Base-by-base conservation (phyloP, 2,113 vertebrate species). In the Mobula birostris region DNA sequence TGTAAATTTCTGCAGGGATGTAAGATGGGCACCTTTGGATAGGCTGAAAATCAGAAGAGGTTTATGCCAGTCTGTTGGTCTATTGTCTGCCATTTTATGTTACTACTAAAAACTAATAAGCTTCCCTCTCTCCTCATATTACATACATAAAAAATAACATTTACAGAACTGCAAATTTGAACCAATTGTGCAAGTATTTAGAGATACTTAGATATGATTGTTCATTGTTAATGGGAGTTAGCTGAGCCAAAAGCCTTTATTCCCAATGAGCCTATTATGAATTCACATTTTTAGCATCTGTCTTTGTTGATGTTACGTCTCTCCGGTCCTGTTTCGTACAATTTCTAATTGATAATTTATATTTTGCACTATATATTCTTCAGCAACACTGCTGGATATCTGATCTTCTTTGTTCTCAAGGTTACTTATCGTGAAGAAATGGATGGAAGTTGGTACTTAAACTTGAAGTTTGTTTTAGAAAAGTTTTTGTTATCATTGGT, bases 91-190 rank as follows among this genome's bases (percentile, higher is more conserved):
- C 5, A 7, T 58, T 87, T 61, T 61, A 87, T 56, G 6, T 21
- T 24, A 19, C 29, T 21, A 27, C 24, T 11, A 58, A 83, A 85
- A 58, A 24, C 29, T 58, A 61, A 87, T 61, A 21, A 80, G 12
- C 15, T 17, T 36, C 32, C 48, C 48, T 7, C 27, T 27, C 7
- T 7, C 32, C 32, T 17, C 19, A 48, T 27, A 27, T 27, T 87
- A 29, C 56, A 61, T 61, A 8, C 82, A 61, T 61, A 24, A 61
- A 40, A 87, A 12, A 48, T 3, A 58, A 27, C 8, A 48, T 82
- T 48, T 58, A 29, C 11, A 61, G n/a, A 48, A 83, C 80, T 87
- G 24, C 82, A 87, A 87, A 87, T 58, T 87, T 87, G 82, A 87
- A 0, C 9, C 82, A 87, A 12, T 87, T 61, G 56, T 61, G 58